Base-by-base conservation (phyloP, 2,113 vertebrate species). In the Ivindomyrus marchei region DNA sequence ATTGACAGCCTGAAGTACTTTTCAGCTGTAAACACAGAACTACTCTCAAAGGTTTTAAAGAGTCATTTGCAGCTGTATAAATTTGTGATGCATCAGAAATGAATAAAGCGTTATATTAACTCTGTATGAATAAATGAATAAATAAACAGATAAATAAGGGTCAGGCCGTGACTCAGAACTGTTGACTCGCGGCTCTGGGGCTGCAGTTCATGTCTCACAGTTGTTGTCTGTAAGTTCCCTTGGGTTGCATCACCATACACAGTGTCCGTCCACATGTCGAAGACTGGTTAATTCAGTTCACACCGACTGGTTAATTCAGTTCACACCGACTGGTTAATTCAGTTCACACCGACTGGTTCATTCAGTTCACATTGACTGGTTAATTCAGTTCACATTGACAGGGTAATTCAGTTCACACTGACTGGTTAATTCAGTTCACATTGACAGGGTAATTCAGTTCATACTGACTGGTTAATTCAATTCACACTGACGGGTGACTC, bases 31-130 rank as follows among this genome's bases (percentile, higher is more conserved):
- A 66, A 15, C 21, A 46, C 42, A 53, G 87, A 45, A 58, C 74
- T 42, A 39, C 36, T 39, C 36, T 31, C 15, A 6, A 42, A 80
- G 74, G 74, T 80, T 80, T 42, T 80, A 17, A 19, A 42, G 74
- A 80, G 15, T 80, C 74, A 80, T 80, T 80, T 80, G 74, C 17
- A 80, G 74, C 74, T 80, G 74, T 80, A 39, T 80, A 80, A 39
- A 80, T 80, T 80, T 80, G 31, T 13, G 36, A 42, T 80, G 74
- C 74, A 80, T 80, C 74, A 80, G 74, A 80, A 80, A 42, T 80
- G 36, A 36, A 80, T 36, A 80, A 80, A 80, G 36, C 31, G 36
- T 80, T 36, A 42, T 70, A 70, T 70, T 70, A 70, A 70, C n/a
- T 42, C 74, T 80, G 36, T 8, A 80, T 80, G 74, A 80, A 80